These are phyloP conservation scores for Megalops atlanticus DNA, from an alignment of 2,113 vertebrate genomes.

Conservation along the genomic window DNA sequence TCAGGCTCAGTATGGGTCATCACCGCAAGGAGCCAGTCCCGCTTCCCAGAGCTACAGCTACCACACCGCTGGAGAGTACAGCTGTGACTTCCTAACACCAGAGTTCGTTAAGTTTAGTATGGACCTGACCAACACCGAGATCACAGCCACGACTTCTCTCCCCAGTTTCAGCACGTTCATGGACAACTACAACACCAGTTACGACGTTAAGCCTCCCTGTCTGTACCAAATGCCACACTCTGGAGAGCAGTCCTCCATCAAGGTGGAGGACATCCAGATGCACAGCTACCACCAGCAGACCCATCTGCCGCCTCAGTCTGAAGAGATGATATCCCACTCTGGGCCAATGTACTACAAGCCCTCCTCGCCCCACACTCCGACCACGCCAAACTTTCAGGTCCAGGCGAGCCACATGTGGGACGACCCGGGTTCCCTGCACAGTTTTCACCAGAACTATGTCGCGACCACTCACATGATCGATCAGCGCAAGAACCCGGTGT, in stretches of 20 bases:
- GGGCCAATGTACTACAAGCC: slow-evolving; percentile 91
- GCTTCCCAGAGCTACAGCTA: slow-evolving; percentile 89
- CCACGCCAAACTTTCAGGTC: slow-evolving; percentile 78
- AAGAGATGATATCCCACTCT: slow-evolving; percentile 84
- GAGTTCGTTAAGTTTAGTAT: slow-evolving; percentile 99
- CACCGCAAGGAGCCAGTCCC: slow-evolving; percentile 94
- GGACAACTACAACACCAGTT: slow-evolving; percentile 85
- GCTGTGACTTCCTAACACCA: slow-evolving; percentile 94
- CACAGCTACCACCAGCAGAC: slow-evolving; percentile 82
- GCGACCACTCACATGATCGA: slow-evolving; percentile 85
- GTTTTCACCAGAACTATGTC: slow-evolving; percentile 89
- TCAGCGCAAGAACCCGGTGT: slow-evolving; percentile 83
- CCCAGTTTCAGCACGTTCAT: slow-evolving; percentile 86
- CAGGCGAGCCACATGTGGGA: slow-evolving; percentile 86
- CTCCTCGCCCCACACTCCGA: slow-evolving; percentile 79
- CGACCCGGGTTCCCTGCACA: slow-evolving; percentile 84
- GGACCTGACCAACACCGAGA: slow-evolving; percentile 97
- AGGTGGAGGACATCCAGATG: slow-evolving; percentile 89
- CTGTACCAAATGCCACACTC: slow-evolving; percentile 90
- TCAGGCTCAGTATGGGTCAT: slow-evolving; percentile 95
- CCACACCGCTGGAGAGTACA: slow-evolving; percentile 85
- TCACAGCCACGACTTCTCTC: slow-evolving; percentile 85
- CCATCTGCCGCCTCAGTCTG: slow-evolving; percentile 78
- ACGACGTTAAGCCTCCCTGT: slow-evolving; percentile 93
- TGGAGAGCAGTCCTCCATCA: slow-evolving; percentile 87